These are phyloP conservation scores for Rhipidura dahli DNA, from an alignment of 2,113 vertebrate genomes.

Conservation along the genomic window DNA sequence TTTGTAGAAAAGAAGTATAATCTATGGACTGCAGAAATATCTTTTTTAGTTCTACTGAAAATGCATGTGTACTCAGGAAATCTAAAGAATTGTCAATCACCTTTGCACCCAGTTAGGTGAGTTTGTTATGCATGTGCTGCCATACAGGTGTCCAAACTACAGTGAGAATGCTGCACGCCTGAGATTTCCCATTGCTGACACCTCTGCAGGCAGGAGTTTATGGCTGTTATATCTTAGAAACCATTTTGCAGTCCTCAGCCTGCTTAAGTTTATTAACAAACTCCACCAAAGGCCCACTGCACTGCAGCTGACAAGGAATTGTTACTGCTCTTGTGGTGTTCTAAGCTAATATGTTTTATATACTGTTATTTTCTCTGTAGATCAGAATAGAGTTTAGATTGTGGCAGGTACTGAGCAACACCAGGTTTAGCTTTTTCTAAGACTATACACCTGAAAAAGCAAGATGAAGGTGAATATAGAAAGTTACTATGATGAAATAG, in stretches of 20 bases:
- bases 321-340: not conserved
- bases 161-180: rapidly evolving
- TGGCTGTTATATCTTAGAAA: not conserved
- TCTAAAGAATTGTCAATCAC: not conserved
- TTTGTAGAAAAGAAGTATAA: not conserved
- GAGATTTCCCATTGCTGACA: not conserved
- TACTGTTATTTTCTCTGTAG: not conserved
- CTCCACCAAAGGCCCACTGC: not conserved
- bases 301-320: not conserved
- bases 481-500: not conserved
- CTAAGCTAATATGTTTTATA: not conserved
- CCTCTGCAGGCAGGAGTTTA: not conserved
- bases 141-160: not conserved
- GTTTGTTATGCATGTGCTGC: not conserved
- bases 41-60: not conserved
- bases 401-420: not conserved
- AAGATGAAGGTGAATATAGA: not conserved
- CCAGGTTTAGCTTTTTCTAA: not conserved
- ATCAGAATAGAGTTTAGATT: not conserved
- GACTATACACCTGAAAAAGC: not conserved
- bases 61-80: not conserved
- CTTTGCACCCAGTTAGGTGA: not conserved
- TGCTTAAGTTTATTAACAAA: not conserved
- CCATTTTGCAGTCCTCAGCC: not conserved
- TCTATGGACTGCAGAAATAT: not conserved